phyloP scores from a whole-genome alignment of 2,888 invertebrate genomes.

The Cheilosia vulpina region DNA sequence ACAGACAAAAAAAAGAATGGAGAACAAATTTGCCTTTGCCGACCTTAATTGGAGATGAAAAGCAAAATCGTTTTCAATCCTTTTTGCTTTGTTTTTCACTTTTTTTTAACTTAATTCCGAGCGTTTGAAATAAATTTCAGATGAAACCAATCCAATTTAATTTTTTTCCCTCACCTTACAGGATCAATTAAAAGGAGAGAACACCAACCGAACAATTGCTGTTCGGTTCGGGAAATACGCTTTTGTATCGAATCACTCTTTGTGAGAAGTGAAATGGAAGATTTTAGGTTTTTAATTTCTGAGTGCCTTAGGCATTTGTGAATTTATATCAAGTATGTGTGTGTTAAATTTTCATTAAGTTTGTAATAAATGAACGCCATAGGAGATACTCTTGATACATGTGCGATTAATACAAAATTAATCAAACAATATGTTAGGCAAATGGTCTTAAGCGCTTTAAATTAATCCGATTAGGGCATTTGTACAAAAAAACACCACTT shows the following conservation, averaged over 20 bases:
- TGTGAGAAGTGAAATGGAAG: conserved; percentile 20
- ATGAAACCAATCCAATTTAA: conserved; percentile 16
- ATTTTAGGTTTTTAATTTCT: not conserved
- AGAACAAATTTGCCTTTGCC: conserved; percentile 35
- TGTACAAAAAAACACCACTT: not conserved
- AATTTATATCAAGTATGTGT: not conserved
- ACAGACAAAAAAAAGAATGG: not conserved
- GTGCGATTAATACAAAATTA: not conserved
- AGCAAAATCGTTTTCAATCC: conserved; percentile 2
- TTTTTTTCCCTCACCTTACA: conserved; percentile 2
- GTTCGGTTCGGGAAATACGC: not conserved
- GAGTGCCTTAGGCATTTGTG: not conserved
- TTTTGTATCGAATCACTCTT: conserved; percentile 26
- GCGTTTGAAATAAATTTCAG: conserved; percentile 28
- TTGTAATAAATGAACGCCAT: not conserved
- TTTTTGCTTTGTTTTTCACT: not conserved
- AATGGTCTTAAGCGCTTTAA: not conserved
- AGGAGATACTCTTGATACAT: not conserved
- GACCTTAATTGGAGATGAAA: conserved; percentile 32
- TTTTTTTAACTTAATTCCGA: not conserved
- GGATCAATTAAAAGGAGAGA: conserved; percentile 28
- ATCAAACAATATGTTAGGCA: not conserved
- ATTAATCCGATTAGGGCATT: not conserved
- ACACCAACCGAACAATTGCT: conserved; percentile 5
- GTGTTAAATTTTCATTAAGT: not conserved